A percentile compares a stretch with the other conserved stretches of the same genome.
phyloP scores from a whole-genome alignment of 1,140 invertebrate species.

The Tetraneura akinire region DNA sequence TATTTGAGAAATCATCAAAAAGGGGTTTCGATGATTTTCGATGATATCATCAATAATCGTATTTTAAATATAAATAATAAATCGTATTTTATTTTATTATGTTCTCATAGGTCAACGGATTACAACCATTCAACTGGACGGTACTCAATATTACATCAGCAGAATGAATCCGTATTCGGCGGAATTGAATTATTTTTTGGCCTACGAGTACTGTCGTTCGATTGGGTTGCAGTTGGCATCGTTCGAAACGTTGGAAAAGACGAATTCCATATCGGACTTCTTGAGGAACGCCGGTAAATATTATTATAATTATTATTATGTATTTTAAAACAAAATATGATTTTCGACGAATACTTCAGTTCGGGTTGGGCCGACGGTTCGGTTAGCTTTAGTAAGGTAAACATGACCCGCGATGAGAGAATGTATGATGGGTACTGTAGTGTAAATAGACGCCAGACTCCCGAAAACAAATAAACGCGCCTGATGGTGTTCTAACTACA shows the following conservation, averaged over 20 bases:
- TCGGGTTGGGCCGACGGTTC: background rate
- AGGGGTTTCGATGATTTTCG: too few relatives aligned
- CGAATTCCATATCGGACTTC: constrained; percentile 79
- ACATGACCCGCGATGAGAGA: background rate
- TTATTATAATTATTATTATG: constrained; percentile 23
- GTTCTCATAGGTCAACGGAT: constrained; percentile 75
- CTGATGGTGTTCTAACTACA: background rate
- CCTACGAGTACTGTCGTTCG: constrained; percentile 85
- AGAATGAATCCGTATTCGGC: constrained; percentile 85
- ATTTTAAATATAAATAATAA: background rate
- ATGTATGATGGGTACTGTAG: background rate
- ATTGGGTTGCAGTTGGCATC: constrained; percentile 80
- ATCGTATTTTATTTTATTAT: too few relatives aligned
- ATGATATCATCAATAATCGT: background rate
- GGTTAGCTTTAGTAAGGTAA: too few relatives aligned
- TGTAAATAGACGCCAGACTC: background rate
- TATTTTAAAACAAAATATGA: background rate
- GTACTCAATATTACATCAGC: constrained; percentile 84
- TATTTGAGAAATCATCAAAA: too few relatives aligned
- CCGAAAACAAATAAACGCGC: background rate
- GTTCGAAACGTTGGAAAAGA: constrained; percentile 83
- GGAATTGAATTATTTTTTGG: constrained; percentile 82
- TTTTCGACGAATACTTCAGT: background rate
- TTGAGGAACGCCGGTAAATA: constrained; percentile 72
- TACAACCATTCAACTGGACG: constrained; percentile 80